Evolutionary conservation across 37 sponge, comb jelly and placozoan genomes (phyloP), one percentile per base, ranked within the genome.

Genomic region (Agelas oroides): DNA sequence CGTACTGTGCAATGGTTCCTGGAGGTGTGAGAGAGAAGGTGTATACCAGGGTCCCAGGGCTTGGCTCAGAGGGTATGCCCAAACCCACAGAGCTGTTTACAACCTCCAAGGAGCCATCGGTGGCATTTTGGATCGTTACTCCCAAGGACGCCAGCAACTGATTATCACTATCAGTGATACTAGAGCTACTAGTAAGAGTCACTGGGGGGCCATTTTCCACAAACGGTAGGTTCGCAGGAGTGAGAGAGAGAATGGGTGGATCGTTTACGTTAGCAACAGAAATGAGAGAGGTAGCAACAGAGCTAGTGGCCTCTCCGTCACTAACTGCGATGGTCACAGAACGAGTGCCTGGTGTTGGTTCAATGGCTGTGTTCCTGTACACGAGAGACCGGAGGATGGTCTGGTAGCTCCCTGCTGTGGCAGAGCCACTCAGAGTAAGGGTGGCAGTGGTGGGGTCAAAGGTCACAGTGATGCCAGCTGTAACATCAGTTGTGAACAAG

Each of bases 221-320:
- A 70, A 82, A 93, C 23, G 71, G 56, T 0, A 59, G 35, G 55
- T 24, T 57, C 5, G 54, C 12, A 20, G 84, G 77, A 12, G 27
- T 65, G 2, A 57, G 36, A 33, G 60, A 18, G 5, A 92, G 59
- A 1, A 33, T n/a, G 8, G 92, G 92, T 19, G 84, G 83, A 40
- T 94, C 88, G 59, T 94, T 90, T 35, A 71, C 2, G 24, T 15
- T 55, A 27, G 24, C 37, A 15, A 94, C 59, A 25, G 76, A 73
- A 24, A 94, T 78, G 55, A 35, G 39, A 6, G 83, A 68, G 14
- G 19, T 70, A 1, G 56, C 88, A 18, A 39, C 76, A 41, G 1
- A 14, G 33, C 91, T 90, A 23, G 2, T 27, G 0, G 70, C 65
- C 54, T 61, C 71, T 19, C 95, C 87, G 61, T 94, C 95, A 81